Evolutionary conservation across 2,888 invertebrate genomes (phyloP).

Genomic region (Apeira syringaria): DNA sequence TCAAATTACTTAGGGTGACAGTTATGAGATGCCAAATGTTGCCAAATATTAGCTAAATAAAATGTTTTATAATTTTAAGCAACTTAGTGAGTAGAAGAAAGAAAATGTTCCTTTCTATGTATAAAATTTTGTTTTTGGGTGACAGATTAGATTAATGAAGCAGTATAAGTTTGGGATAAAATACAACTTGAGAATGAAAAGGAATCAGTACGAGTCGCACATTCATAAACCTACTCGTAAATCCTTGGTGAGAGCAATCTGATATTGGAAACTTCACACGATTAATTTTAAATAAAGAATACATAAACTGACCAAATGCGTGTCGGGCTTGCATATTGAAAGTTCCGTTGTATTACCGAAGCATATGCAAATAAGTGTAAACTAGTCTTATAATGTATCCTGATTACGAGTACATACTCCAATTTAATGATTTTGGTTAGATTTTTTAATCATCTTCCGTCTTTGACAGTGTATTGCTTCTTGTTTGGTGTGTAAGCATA

Average conservation of each 20-base stretch:
- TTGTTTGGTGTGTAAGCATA: no score
- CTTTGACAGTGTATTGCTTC: no score
- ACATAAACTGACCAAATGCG: no score
- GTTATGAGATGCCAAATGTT: conserved; percentile 43
- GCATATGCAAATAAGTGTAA: no score
- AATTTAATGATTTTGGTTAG: no score
- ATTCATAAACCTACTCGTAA: conserved; percentile 58
- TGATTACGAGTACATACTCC: no score
- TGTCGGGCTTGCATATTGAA: no score
- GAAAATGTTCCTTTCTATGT: conserved; percentile 9
- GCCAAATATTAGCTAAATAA: conserved; percentile 1
- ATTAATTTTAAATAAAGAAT: conserved; percentile 58
- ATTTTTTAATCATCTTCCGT: no score
- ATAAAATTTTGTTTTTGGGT: conserved; percentile 26
- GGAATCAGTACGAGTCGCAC: conserved; percentile 39
- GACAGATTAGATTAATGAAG: conserved; percentile 32
- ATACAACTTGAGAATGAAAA: conserved; percentile 42
- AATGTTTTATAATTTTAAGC: conserved; percentile 16
- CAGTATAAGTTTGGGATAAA: conserved; percentile 30
- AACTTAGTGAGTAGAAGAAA: no score
- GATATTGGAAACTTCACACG: conserved; percentile 48
- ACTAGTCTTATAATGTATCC: no score
- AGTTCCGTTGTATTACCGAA: no score
- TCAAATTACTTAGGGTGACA: conserved; percentile 70
- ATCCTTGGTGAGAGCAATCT: conserved; percentile 49